Evolutionary conservation across 2,113 vertebrate species (phyloP), one percentile per base, ranked within the genome.

Genomic region (Xyliphius kryptos): DNA sequence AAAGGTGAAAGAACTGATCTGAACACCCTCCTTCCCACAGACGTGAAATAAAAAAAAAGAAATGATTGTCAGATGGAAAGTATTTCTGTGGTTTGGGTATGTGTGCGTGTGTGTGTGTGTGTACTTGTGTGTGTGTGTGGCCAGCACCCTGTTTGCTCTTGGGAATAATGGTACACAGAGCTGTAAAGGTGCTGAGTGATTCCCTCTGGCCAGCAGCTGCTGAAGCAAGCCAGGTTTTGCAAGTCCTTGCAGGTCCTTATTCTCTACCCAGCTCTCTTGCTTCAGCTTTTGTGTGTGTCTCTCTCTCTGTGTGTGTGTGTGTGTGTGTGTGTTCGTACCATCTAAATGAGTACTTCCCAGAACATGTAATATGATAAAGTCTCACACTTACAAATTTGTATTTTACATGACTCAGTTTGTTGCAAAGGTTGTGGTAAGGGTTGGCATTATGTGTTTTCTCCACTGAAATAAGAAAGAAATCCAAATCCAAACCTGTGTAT

Each of bases 141-240:
- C 60, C 51, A 61, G 70, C 74, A 20, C 69, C 56, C 59, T 75
- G 73, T 87, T 85, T 86, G 86, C 80, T 83, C 67, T 56, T 81
- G 84, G 82, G 81, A 69, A 76, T 68, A 49, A 79, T 74, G 72
- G 77, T 74, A 71, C 73, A 70, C 2, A 48, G 64, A 62, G 1
- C 67, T 75, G 56, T 73, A 62, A 73, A 70, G 64, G 2, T 69
- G 82, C 63, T 81, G 71, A 83, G 73, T 56, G 32, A 78, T 81
- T 80, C 80, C 72, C 67, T 63, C 61, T 76, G 81, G 71, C 75
- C 75, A 16, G 73, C 82, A 82, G 81, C 82, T 84, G 80, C 83
- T 47, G 16, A 59, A 15, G 60, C 44, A 69, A 71, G 70, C 78
- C 79, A 78, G 74, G 79, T 57, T 83, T 32, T 78, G 41, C 58